Conservation (phyloP, 2,797 vertebrate species). For the Tachyglossus aculeatus region DNA sequence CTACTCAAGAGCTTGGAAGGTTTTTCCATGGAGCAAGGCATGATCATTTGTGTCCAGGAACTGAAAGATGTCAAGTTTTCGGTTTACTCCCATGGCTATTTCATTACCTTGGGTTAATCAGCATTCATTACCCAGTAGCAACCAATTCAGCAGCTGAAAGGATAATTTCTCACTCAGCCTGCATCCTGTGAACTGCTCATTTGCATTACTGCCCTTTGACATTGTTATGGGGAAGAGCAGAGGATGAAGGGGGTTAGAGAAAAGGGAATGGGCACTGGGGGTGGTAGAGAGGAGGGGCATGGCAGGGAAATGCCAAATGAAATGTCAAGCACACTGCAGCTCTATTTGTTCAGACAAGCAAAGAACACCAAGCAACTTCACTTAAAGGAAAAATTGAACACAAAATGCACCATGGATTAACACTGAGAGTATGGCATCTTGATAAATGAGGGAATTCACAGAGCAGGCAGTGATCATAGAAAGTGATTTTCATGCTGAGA, state of each 20-base stretch:
- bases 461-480: background rate
- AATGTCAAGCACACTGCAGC: conserved; percentile 48
- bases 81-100: background rate
- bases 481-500: too few relatives aligned
- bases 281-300: too few relatives aligned
- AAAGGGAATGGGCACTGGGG: too few relatives aligned
- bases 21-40: background rate
- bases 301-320: conserved; percentile 21
- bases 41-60: background rate
- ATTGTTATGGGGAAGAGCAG: background rate
- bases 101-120: conserved; percentile 34
- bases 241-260: too few relatives aligned
- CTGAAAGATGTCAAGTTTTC: background rate
- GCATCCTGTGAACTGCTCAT: fast-evolving
- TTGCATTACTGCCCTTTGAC: conserved; percentile 12
- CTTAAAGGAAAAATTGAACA: conserved; percentile 18
- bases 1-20: background rate
- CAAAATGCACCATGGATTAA: conserved; percentile 19
- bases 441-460: fast-evolving
- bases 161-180: background rate
- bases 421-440: fast-evolving
- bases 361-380: conserved; percentile 40
- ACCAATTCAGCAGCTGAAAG: background rate
- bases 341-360: conserved; percentile 40
- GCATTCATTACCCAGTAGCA: background rate